Conservation (phyloP, 2,113 vertebrate species). For the Regulus satrapa region DNA sequence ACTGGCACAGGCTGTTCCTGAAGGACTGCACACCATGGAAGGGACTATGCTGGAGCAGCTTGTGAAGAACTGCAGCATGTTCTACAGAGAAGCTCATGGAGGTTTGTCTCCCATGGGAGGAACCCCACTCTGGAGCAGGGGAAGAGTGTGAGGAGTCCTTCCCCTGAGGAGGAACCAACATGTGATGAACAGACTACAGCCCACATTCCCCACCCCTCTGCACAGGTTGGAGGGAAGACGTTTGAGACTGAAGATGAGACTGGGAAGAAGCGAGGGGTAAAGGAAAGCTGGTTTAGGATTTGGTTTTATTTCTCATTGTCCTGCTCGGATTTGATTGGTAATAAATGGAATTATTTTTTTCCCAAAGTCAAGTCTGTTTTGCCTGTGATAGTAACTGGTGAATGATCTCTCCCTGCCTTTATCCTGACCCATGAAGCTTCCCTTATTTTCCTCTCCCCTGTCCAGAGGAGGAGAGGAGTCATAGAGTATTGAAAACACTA, state of each 20-base stretch:
- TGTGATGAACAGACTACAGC: background rate
- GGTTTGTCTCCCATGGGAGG: background rate
- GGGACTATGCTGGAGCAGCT: background rate
- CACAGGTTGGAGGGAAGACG: background rate
- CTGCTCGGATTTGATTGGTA: background rate
- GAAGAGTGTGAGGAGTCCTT: background rate
- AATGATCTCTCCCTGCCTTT: background rate
- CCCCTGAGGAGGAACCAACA: fast-evolving
- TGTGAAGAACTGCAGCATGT: background rate
- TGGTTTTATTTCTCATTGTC: background rate
- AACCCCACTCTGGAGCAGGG: background rate
- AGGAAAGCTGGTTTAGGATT: background rate
- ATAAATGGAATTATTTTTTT: background rate
- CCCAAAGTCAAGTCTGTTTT: background rate
- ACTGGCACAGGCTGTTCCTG: background rate
- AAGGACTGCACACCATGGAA: background rate
- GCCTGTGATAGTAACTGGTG: background rate
- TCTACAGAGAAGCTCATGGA: background rate
- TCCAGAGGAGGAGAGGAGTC: background rate
- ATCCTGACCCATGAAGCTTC: fast-evolving
- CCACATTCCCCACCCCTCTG: background rate
- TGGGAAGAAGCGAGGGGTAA: background rate
- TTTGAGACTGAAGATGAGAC: background rate
- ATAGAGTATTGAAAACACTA: background rate
- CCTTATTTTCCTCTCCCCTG: background rate